These are phyloP conservation scores for Parelbella ahira DNA, from an alignment of 2,888 invertebrate species.

Conservation along the genomic window DNA sequence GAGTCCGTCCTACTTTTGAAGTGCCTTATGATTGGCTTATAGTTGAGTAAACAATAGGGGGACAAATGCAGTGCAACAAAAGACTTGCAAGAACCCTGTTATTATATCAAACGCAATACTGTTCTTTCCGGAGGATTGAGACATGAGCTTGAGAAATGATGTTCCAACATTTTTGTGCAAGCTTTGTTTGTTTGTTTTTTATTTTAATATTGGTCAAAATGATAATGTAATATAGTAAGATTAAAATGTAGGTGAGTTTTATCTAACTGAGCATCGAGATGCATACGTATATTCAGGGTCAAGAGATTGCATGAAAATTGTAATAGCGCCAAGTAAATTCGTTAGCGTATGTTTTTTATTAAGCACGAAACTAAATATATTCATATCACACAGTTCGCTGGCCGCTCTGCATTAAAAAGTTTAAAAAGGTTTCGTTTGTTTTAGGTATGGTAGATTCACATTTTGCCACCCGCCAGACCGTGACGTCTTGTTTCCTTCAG, in stretches of 20 bases:
- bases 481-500: conserved; percentile 44
- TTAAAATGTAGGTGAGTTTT: too few species aligned
- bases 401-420: conserved; percentile 12
- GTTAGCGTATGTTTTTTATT: too few species aligned
- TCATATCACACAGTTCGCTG: conserved; percentile 1
- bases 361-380: too few species aligned
- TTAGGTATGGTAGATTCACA: conserved; percentile 19
- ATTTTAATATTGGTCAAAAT: too few species aligned
- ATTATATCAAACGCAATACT: conserved; percentile 22
- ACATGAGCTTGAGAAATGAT: conserved; percentile 21
- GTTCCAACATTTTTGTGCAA: conserved; percentile 15
- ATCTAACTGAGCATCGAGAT: too few species aligned
- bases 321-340: conserved; percentile 5
- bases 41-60: conserved; percentile 17
- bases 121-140: conserved; percentile 20
- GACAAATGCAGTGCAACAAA: conserved; percentile 14
- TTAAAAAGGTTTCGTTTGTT: conserved; percentile 13
- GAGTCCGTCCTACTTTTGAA: too few species aligned
- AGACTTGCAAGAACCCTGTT: conserved; percentile 17
- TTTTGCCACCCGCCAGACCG: conserved; percentile 30
- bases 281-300: too few species aligned
- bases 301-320: conserved; percentile 9
- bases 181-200: conserved; percentile 3
- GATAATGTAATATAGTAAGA: too few species aligned
- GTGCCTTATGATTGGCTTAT: too few species aligned